Evolutionary conservation across 2,797 vertebrate genomes (phyloP), one percentile per base, ranked within the genome.

Genomic region (Echeneis naucrates): DNA sequence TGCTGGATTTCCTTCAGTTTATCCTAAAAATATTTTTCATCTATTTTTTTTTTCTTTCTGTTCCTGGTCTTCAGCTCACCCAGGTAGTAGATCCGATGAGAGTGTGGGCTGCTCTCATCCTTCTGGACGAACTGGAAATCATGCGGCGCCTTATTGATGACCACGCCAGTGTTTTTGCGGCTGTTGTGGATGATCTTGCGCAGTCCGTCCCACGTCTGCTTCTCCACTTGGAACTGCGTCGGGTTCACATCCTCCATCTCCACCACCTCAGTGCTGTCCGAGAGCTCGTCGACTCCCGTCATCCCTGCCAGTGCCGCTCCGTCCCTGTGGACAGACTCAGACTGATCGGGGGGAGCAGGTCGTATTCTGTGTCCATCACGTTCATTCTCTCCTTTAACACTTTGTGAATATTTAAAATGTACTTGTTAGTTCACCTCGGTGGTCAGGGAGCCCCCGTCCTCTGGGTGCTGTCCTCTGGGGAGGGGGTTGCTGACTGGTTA

Each of bases 121-220:
- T 96, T 97, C 91, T 92, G 95, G 80, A 98, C 93, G 30, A 99
- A 99, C 88, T 96, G 96, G 93, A 98, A 99, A 87, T 98, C 97
- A 3, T 98, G 96, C 0, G 97, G 97, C 0, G 97, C 97, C 93
- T 98, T 99, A 94, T 93, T 99, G 77, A 96, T 93, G 6, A 97
- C 92, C 89, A 97, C 92, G 37, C 96, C 95, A 0, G 95, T 96
- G 86, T 96, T 96, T 90, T 96, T 97, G 87, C 96, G 95, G 93
- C 97, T 97, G 84, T 94, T 94, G 63, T 97, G 97, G 88, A 99
- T 97, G 81, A 98, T 96, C 89, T 94, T 95, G 3, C 97, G 95
- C 63, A 98, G 92, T 75, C 95, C 97, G 0, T 97, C 96, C 97
- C 98, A 99, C 0, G 96, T 94, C 84, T 96, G 97, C 87, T 97